Evolutionary conservation across 1,140 invertebrate genomes (phyloP).

Genomic region (Chionoecetes opilio): DNA sequence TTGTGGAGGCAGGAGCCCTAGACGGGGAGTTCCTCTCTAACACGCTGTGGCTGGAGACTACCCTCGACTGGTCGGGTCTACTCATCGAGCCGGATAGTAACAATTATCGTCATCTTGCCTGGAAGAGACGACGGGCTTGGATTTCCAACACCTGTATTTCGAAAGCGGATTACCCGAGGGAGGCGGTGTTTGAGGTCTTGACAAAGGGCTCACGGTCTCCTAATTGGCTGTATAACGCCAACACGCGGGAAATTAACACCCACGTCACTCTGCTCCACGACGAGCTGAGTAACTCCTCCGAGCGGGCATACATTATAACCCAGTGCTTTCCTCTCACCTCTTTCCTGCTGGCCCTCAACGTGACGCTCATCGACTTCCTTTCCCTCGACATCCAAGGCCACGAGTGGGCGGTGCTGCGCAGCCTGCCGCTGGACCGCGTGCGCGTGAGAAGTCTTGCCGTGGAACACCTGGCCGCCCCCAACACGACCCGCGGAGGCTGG

Average conservation of each 20-base stretch:
- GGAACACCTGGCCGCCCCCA: constrained; percentile 51
- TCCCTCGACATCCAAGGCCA: constrained; percentile 76
- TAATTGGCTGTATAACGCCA: constrained; percentile 8
- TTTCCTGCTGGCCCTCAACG: constrained; percentile 68
- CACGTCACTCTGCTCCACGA: background rate
- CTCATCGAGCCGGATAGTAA: constrained; percentile 83
- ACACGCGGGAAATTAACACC: background rate
- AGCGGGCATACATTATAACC: constrained; percentile 37
- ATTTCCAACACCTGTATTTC: constrained; percentile 80
- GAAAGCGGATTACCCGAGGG: constrained; percentile 83
- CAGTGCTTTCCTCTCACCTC: constrained; percentile 72
- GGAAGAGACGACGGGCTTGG: constrained; percentile 77
- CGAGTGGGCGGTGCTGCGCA: constrained; percentile 66
- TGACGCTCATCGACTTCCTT: constrained; percentile 74
- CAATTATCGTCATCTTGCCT: constrained; percentile 81
- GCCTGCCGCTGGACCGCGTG: constrained; percentile 44
- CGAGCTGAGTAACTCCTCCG: constrained; percentile 11
- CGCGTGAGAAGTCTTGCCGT: constrained; percentile 63
- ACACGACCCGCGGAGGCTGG: background rate
- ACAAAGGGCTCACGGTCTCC: background rate
- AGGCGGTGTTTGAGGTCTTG: constrained; percentile 46
- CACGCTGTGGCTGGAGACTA: constrained; percentile 82
- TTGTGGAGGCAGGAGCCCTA: constrained; percentile 83
- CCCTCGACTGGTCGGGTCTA: constrained; percentile 83
- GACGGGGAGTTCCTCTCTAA: constrained; percentile 83